phyloP scores from a whole-genome alignment of 1,140 invertebrate genomes.

The Drosophila ironensis region DNA sequence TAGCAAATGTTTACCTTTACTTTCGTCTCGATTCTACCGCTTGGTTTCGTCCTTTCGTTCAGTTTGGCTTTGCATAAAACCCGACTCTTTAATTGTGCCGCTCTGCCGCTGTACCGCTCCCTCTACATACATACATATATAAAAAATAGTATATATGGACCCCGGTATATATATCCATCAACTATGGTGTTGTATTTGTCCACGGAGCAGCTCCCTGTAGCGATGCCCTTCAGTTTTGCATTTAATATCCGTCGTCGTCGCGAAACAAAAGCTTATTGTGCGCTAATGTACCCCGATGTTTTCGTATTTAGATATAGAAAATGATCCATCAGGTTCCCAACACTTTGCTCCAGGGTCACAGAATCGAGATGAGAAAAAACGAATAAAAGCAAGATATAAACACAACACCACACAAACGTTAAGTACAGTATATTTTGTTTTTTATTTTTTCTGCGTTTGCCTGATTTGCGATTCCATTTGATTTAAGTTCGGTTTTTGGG shows the following conservation, averaged over 20 bases:
- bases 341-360: conserved; percentile 17
- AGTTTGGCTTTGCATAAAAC: conserved; percentile 52
- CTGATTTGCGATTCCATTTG: conserved; percentile 20
- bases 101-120: conserved; percentile 1
- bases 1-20: conserved; percentile 74
- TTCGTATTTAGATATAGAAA: conserved; percentile 20
- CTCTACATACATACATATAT: conserved; percentile 9
- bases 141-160: background rate
- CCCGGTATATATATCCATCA: conserved; percentile 25
- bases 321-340: conserved; percentile 3
- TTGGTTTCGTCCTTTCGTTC: conserved; percentile 19
- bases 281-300: conserved; percentile 23
- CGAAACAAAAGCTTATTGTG: conserved; percentile 41
- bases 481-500: conserved; percentile 5
- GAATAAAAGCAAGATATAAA: conserved; percentile 11
- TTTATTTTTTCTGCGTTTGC: conserved; percentile 10
- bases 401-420: conserved; percentile 12
- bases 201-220: conserved; percentile 2
- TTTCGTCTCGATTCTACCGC: conserved; percentile 21
- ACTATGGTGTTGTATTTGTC: conserved; percentile 47
- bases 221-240: conserved; percentile 2
- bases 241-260: conserved; percentile 6
- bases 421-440: too few relatives aligned
- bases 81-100: conserved; percentile 49
- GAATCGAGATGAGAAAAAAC: background rate